Percentiles rank a stretch among this genome's conserved stretches.
Evolutionary conservation across 2,113 vertebrate genomes (phyloP).

Genomic region (Melierax canorus): DNA sequence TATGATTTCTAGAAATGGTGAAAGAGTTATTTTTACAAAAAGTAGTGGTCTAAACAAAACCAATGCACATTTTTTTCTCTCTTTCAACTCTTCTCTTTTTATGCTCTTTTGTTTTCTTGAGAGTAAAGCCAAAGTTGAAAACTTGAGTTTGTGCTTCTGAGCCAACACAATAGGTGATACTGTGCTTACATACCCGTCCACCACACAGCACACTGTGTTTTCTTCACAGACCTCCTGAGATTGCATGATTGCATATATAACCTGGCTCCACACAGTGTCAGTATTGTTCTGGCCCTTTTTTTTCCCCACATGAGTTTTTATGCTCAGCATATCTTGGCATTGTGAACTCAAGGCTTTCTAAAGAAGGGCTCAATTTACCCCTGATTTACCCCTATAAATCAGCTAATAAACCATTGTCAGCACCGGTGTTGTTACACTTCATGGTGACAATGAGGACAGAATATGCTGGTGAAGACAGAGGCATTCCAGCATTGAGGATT

Average conservation of each 20-base stretch:
- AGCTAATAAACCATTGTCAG: constrained; percentile 58
- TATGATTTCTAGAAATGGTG: neutral
- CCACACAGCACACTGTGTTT: neutral
- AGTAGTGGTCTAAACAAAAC: neutral
- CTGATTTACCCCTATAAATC: constrained; percentile 71
- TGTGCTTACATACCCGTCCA: neutral
- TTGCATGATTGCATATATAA: constrained; percentile 14
- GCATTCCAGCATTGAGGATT: neutral
- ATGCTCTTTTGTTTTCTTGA: neutral
- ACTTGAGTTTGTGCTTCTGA: neutral
- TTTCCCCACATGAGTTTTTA: constrained; percentile 6
- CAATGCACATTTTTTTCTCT: neutral
- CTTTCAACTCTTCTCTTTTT: neutral
- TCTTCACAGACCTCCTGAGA: constrained; percentile 9
- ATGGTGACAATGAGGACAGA: neutral
- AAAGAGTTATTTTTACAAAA: neutral
- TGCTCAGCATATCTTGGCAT: constrained; percentile 52
- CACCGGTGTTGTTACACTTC: constrained; percentile 21
- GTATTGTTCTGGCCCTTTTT: constrained; percentile 46
- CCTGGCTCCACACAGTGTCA: constrained; percentile 57
- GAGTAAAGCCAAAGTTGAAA: neutral
- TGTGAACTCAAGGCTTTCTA: constrained; percentile 40
- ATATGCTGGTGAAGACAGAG: neutral
- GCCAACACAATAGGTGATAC: neutral
- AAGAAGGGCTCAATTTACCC: constrained; percentile 61